phyloP scores from a whole-genome alignment of 2,797 vertebrate species.

The Alexandromys oeconomus region DNA sequence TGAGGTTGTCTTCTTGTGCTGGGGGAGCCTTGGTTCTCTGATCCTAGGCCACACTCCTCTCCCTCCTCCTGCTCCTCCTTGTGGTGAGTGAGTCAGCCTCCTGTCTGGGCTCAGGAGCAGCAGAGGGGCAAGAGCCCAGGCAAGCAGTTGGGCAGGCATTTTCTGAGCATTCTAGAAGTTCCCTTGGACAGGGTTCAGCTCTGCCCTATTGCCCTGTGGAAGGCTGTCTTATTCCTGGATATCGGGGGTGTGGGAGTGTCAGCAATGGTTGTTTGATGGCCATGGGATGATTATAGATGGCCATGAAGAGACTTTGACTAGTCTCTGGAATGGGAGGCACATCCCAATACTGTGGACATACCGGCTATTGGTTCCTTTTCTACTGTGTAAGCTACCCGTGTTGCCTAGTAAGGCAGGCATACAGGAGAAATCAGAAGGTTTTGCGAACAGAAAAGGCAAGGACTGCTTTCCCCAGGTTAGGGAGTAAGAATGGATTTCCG shows the following conservation, averaged over 20 bases:
- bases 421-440: slow-evolving; percentile 7
- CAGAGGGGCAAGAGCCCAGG: slow-evolving; percentile 82
- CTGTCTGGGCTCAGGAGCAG: slow-evolving; percentile 83
- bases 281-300: neutral
- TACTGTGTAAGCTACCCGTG: neutral
- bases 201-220: slow-evolving; percentile 18
- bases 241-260: too few relatives aligned
- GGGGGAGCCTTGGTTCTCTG: slow-evolving; percentile 30
- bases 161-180: slow-evolving; percentile 75
- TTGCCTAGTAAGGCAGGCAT: neutral
- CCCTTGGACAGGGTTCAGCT: slow-evolving; percentile 77
- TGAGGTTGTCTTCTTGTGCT: neutral
- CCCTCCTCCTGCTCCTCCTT: slow-evolving; percentile 69
- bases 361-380: neutral
- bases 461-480: neutral
- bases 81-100: slow-evolving; percentile 85
- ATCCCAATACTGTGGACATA: neutral
- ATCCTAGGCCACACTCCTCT: slow-evolving; percentile 31
- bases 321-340: neutral
- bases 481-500: neutral
- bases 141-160: slow-evolving; percentile 79
- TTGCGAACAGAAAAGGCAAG: neutral
- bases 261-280: neutral
- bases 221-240: neutral
- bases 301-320: slow-evolving; percentile 7